Base-by-base conservation (phyloP, 2,888 invertebrate species). In the Lymantria dispar region DNA sequence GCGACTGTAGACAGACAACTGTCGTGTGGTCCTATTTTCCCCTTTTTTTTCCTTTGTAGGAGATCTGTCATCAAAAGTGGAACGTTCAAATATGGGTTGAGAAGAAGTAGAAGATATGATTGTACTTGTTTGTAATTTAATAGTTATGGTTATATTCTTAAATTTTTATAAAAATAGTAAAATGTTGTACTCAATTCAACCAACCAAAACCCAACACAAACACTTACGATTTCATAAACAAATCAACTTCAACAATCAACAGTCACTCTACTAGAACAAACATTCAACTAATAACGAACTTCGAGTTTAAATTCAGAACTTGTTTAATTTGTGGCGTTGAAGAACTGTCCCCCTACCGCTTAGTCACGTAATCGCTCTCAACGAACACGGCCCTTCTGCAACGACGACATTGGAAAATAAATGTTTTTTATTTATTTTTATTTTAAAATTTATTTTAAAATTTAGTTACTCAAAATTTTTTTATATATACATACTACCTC, bases 331-430 rank as follows among this genome's bases (percentile, higher is more conserved):
- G 89, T 72, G 85, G 84, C 76, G 57, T 60, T 56, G 56, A 66
- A 65, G 66, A 64, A 64, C 54, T 58, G 64, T 62, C 60, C 50
- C 58, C 47, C 36, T 42, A 64, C 70, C 76, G 91, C 90, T 89
- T 90, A 90, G 91, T 88, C 91, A 91, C 88, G 89, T 87, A 85
- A 85, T 78, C 72, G 74, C 85, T 78, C 87, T 86, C 74, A 56
- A 43, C 48, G 74, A 84, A 85, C 78, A 83, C 66, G 64, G 52
- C 48, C 47, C 62, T 56, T 41, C 39, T 47, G 44, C 14, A 30
- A 30, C 37, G 14, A 31, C 41, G 12, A 48, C 44, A 12, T 12
- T 41, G 47, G 22, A 36, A 14, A 42, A 40, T 38, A 45, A 33
- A 45, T 37, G 15, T 0, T 15, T 8, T 37, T 9, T 9, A 45